Evolutionary conservation across 53 echinoderm and acorn worm genomes (phyloP), one percentile per base, ranked within the genome.

Genomic region (Echinometra lucunter): DNA sequence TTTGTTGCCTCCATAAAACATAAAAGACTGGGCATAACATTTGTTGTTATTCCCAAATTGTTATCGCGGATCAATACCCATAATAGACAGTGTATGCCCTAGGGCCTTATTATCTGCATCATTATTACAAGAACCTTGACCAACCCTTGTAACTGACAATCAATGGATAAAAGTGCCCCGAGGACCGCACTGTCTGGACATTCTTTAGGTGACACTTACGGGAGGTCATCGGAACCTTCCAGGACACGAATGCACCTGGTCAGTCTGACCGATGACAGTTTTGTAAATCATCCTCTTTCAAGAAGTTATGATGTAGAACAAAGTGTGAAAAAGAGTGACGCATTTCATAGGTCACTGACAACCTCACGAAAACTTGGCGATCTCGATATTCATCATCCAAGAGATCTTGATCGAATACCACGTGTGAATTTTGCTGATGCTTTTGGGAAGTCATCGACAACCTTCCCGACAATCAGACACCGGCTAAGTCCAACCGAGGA

Each of bases 21-120:
- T 53, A 49, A 85, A 85, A 47, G 45, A 15, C n/a, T 47, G 45
- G 49, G 85, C 53, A 47, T 49, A 28, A 47, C 49, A 85, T 85
- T 85, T 47, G 85, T 47, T 85, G 85, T 85, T 85, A 85, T 85
- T 45, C 49, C 21, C 28, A 13, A 85, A 19, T 85, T 85, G n/a
- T 85, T 3, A 85, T n/a, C 47, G 37, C 49, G 0, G 11, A 85
- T 85, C 85, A 28, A 85, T 85, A 85, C 53, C 49, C 47, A 85
- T 85, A n/a, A 85, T 47, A 49, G 49, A n/a, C 85, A 18, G 82
- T 82, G 18, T 44, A 44, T 85, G 85, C 85, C 85, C 15, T 85
- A 30, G 12, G 85, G 85, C 49, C n/a, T 47, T 9, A 85, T 28
- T 28, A 9, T 47, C 49, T n/a, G 28, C 85, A 85, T 85, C 40